Base-by-base conservation (phyloP, 23 tunicate species). In the Halocynthia roretzi region DNA sequence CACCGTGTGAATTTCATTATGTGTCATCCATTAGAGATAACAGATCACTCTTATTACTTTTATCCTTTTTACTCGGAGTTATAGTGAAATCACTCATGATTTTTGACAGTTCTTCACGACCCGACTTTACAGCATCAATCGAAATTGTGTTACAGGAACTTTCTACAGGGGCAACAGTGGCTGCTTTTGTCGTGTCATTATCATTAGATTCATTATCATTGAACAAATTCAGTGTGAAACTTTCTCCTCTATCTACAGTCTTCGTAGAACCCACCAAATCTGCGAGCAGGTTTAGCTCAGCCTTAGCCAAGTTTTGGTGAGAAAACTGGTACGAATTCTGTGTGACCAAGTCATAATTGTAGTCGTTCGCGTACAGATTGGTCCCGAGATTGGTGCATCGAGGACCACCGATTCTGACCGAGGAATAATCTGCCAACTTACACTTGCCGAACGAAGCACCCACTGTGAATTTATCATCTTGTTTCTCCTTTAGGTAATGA, bases 241-340 rank as follows among this genome's bases (percentile, higher is more conserved):
- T 60, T 14, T 68, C 56, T 17, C 49, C 54, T 12, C 48, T 18
- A 8, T 50, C 66, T 69, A 22, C 40, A 5, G 61, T 31, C 10
- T 72, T 51, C 20, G 68, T 64, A 15, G 88, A 53, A 7, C 98
- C 98, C 7, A 92, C 55, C 60, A 92, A 77, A 55, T 86, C 84
- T 7, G 89, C 82, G 15, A 92, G 82, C 51, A 92, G 62, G n/a
- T 71, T 74, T 0, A 86, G 68, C 56, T 92, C 98, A 11, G 98
- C 98, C 50, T 86, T 72, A 52, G 90, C 98, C 14, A 67, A 44
- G 7, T 53, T 53, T 63, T 63, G 78, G 10, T 51, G 53, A 10
- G 62, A 54, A 14, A 40, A 19, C 11, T 58, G n/a, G 15, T 15
- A 19, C 14, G 62, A 22, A 63, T 31, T 9, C 2, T 62, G 23